Base-by-base conservation (phyloP, 2,888 invertebrate species). In the Serripes groenlandicus region DNA sequence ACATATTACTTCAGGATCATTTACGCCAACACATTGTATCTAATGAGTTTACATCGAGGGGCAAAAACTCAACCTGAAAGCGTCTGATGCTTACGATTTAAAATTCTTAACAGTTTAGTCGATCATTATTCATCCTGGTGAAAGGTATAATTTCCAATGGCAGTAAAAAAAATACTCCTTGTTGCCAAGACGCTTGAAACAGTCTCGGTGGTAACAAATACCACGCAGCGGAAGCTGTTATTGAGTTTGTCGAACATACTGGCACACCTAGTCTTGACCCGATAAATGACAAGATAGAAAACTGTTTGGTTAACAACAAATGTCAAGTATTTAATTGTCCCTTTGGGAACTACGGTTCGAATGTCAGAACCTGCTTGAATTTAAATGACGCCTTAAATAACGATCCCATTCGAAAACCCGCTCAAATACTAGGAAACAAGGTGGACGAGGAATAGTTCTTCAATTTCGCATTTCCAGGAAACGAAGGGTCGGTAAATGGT, bases 401-500 rank as follows among this genome's bases (percentile, higher is more conserved):
- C 18, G 82, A 83, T 68, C 62, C 69, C 9, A 68, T 75, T 34
- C 66, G 75, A 11, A 37, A 72, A 0, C 76, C 77, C 15, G 34
- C 58, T 9, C 56, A 68, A 15, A 58, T 79, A 0, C 28, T 56
- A 0, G 79, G 75, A 7, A n/a, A 70, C 49, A 34, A 5, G 23
- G 68, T 77, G 4, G 49, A 82, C 35, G 66, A 71, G 1, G 88
- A 86, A 35, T 52, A 78, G n/a, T 90, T 88, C 64, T 82, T 88
- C 30, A 90, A 90, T 68, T 90, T 90, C 69, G 89, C 84, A 21
- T 89, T 90, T 75, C 88, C 89, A 3, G 89, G 90, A 35, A 66
- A 34, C 1, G 87, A 86, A 7, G 89, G 84, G 11, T 90, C 90
- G 3, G 85, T 90, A 0, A 90, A 90, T 75, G 90, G 88, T 3